Base-by-base conservation (phyloP, 2,888 invertebrate genomes). In the Tethea ocularis region DNA sequence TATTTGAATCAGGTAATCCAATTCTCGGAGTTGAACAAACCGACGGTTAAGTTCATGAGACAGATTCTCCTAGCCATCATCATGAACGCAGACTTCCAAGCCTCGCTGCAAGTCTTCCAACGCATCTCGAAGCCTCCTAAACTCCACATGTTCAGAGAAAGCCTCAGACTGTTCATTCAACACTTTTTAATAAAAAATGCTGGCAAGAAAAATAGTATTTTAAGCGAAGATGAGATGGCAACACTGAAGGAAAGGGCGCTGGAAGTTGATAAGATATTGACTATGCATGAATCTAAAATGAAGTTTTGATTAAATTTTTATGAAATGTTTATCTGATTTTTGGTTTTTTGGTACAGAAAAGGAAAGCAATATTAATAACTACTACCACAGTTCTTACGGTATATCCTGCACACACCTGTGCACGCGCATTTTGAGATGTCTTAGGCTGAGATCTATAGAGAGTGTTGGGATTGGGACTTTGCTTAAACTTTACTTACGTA, bases 1-100 rank as follows among this genome's bases (percentile, higher is more conserved):
- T 26, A 1, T 26, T 87, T 87, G 6, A 2, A n/a, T 29, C 87
- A 97, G 97, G 95, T 96, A n/a, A 94, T 98, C 23, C 95, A 98
- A 80, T 98, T 98, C 87, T 95, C 96, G 0, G 97, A 98, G 74
- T 88, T 98, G 67, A 96, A 97, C 80, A 97, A 97, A 80, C 87
- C 94, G 0, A 95, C 96, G 53, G 95, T 98, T n/a, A 93, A 95
- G 33, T 95, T 98, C 61, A 94, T 98, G 87, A 95, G 97, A 0
- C 96, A 96, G 77, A 95, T 97, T 5, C 91, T 98, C 52, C 89
- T 96, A 5, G 95, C 96, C 0, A 93, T 98, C 63, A 93, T 98
- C 46, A 89, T 97, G 69, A 94, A 95, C 56, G 93, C 95, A 0
- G 95, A 96, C 66, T 88, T 94, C 15, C 94, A 95, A 59, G 84